Evolutionary conservation across 2,888 invertebrate species (phyloP).

Genomic region (Meiosimyza platycephala): DNA sequence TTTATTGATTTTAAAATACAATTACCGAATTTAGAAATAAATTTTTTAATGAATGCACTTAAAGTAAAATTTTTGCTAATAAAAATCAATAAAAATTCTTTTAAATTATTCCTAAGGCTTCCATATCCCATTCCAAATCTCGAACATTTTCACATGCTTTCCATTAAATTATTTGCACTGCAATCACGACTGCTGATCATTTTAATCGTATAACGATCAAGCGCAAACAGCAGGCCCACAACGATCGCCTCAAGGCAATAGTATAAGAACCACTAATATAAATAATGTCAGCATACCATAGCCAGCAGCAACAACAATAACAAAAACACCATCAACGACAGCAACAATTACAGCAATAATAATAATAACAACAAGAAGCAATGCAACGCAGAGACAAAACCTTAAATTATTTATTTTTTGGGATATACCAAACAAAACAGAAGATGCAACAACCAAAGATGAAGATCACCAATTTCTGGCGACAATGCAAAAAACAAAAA

Average conservation of each 20-base stretch:
- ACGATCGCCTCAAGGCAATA: slow-evolving; percentile 38
- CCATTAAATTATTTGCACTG: slow-evolving; percentile 1
- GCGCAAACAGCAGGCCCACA: not conserved
- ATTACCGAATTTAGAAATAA: no score
- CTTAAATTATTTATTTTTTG: slow-evolving; percentile 37
- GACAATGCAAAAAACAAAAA: slow-evolving; percentile 34
- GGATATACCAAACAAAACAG: slow-evolving; percentile 4
- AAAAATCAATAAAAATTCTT: no score
- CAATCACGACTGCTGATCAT: slow-evolving; percentile 7
- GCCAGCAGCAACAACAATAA: slow-evolving; percentile 11
- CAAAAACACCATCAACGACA: slow-evolving; percentile 25
- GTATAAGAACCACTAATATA: slow-evolving; percentile 32
- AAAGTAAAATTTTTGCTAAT: no score
- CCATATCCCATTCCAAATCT: not conserved
- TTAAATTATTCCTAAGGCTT: not conserved
- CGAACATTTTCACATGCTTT: not conserved
- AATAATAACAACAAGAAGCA: slow-evolving; percentile 27
- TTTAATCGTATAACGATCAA: slow-evolving; percentile 10
- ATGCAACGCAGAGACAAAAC: slow-evolving; percentile 28
- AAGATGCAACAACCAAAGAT: not conserved
- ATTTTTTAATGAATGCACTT: no score
- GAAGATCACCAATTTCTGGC: slow-evolving; percentile 23
- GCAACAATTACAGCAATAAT: slow-evolving; percentile 23
- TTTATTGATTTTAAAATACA: no score
- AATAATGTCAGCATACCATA: slow-evolving; percentile 30